Conservation (phyloP, 2,888 invertebrate genomes). For the Cheilosia vulpina region DNA sequence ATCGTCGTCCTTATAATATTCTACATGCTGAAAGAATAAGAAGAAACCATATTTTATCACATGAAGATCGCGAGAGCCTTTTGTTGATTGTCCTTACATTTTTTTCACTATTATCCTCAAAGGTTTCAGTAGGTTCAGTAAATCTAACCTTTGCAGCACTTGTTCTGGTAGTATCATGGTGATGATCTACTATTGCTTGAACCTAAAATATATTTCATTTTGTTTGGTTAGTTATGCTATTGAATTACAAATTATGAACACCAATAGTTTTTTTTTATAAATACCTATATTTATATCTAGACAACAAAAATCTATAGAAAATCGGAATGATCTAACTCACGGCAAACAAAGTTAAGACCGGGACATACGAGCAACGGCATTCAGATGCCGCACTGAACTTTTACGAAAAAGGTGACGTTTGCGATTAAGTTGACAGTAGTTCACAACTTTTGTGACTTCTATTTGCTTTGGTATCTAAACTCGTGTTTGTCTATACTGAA, state of each 20-base stretch:
- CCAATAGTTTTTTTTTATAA: conserved; percentile 4
- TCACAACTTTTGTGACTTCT: too few relatives aligned
- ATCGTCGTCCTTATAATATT: conserved; percentile 76
- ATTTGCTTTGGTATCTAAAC: too few relatives aligned
- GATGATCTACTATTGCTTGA: conserved; percentile 96
- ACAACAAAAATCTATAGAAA: conserved; percentile 9
- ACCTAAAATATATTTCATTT: conserved; percentile 86
- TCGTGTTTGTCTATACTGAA: background rate
- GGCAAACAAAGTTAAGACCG: conserved; percentile 30
- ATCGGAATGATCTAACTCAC: conserved; percentile 38
- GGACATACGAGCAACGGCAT: background rate
- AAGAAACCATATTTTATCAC: background rate
- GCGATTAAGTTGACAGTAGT: too few relatives aligned
- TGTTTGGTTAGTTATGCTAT: background rate
- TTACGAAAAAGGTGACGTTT: too few relatives aligned
- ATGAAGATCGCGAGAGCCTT: background rate
- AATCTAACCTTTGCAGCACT: conserved; percentile 94
- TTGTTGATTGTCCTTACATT: conserved; percentile 36
- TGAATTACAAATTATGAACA: background rate
- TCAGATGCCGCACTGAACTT: background rate
- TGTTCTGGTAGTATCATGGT: conserved; percentile 91
- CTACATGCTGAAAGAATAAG: conserved; percentile 47
- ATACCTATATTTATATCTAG: background rate
- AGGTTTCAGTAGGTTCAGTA: conserved; percentile 86
- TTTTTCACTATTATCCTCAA: conserved; percentile 65